phyloP scores from a whole-genome alignment of 64 coral and sea anemone species.

The Montipora cactus region DNA sequence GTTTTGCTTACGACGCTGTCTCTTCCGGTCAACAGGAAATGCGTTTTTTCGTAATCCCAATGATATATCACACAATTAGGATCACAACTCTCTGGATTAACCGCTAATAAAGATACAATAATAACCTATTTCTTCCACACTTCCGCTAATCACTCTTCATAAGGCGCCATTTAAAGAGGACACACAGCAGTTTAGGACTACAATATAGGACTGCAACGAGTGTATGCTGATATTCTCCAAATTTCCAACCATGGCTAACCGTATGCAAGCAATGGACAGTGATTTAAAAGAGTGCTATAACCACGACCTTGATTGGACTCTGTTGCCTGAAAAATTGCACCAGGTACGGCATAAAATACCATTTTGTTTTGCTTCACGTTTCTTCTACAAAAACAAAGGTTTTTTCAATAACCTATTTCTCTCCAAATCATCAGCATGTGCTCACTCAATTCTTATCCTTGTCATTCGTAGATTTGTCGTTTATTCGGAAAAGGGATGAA shows the following conservation, averaged over 20 bases:
- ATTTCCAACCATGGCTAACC: not conserved
- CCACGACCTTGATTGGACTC: slow-evolving; percentile 9
- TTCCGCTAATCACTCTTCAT: not conserved
- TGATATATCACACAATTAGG: not conserved
- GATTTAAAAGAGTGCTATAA: slow-evolving; percentile 29
- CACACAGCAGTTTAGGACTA: not conserved
- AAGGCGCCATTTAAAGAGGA: too few relatives aligned
- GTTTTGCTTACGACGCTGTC: not conserved
- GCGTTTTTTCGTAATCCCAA: not conserved
- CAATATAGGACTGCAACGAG: not conserved
- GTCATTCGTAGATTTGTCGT: not conserved
- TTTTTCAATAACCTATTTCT: not conserved
- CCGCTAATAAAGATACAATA: not conserved
- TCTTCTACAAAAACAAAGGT: not conserved
- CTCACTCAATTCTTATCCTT: slow-evolving; percentile 2
- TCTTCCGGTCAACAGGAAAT: not conserved
- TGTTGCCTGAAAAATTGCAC: not conserved
- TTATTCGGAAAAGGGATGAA: slow-evolving; percentile 27
- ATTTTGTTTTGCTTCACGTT: not conserved
- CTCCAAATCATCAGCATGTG: not conserved
- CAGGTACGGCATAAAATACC: not conserved
- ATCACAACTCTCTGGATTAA: not conserved
- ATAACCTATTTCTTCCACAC: not conserved
- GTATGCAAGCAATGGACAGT: not conserved
- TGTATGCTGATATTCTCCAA: not conserved